Conservation (phyloP, 2,888 invertebrate species). For the Ecdyonurus torrentis region DNA sequence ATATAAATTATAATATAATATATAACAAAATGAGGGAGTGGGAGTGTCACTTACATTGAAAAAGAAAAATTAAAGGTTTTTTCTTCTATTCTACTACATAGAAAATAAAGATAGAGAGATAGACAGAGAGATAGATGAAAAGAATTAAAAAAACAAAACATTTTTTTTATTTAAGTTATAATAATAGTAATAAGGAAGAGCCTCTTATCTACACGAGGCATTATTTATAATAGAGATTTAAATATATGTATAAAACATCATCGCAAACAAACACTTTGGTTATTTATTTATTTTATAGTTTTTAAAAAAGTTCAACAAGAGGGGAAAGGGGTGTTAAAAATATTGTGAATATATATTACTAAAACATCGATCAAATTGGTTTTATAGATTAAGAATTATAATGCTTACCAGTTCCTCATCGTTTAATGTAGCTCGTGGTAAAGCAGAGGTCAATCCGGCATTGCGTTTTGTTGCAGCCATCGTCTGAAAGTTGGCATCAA, state of each 20-base stretch:
- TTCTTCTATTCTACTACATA: slow-evolving; percentile 2
- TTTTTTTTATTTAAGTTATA: no score
- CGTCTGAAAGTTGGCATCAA: slow-evolving; percentile 75
- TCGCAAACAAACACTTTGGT: no score
- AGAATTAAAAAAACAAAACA: no score
- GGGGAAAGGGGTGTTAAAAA: neutral
- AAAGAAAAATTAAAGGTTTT: slow-evolving; percentile 3
- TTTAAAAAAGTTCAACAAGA: neutral
- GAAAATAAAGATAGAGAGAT: slow-evolving; percentile 7
- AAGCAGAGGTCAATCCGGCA: slow-evolving; percentile 91
- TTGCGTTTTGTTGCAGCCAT: slow-evolving; percentile 98
- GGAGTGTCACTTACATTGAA: slow-evolving; percentile 6
- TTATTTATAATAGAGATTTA: no score
- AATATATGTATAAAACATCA: no score
- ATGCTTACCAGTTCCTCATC: slow-evolving; percentile 98
- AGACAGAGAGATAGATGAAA: neutral
- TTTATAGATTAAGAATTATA: neutral
- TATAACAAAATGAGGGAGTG: slow-evolving; percentile 6
- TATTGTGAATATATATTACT: neutral
- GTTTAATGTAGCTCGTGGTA: slow-evolving; percentile 90
- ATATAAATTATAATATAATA: neutral
- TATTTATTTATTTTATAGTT: no score
- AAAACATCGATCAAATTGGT: neutral
- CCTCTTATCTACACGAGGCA: no score
- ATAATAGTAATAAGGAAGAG: no score